Percentiles rank a stretch among this genome's conserved stretches.
phyloP scores from a whole-genome alignment of 2,113 vertebrate species.

The Daboia siamensis region DNA sequence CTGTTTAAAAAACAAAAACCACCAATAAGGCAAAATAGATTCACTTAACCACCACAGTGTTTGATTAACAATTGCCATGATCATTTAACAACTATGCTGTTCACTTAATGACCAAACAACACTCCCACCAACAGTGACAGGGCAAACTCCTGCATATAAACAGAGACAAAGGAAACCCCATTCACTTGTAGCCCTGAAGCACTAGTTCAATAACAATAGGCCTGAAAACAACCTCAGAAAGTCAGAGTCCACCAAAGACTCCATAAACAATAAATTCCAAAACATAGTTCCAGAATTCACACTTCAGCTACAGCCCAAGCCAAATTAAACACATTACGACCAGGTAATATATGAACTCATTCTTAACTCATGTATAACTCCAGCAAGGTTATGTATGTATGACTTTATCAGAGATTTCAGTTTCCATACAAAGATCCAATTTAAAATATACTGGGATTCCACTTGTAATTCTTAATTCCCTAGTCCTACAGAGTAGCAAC shows the following conservation, averaged over 20 bases:
- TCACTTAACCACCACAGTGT: neutral
- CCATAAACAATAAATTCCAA: neutral
- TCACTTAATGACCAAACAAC: neutral
- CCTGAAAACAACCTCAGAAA: neutral
- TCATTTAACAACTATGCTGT: neutral
- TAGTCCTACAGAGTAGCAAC: neutral
- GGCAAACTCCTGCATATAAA: neutral
- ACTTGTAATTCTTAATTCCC: neutral
- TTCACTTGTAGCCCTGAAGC: neutral
- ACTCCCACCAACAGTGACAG: neutral
- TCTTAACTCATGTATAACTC: neutral
- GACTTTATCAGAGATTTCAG: neutral
- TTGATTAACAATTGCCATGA: neutral
- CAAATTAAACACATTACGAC: neutral
- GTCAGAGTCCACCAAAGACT: neutral
- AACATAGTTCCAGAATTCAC: neutral
- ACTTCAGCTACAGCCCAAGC: neutral
- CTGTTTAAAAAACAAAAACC: neutral
- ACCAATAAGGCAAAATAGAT: neutral
- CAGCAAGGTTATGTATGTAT: neutral
- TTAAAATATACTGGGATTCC: neutral
- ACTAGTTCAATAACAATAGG: neutral
- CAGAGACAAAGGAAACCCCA: neutral
- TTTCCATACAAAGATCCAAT: neutral
- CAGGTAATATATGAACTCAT: neutral